A percentile compares a stretch with the other conserved stretches of the same genome.
phyloP scores from a whole-genome alignment of 2,113 vertebrate species.

The Semicossyphus pulcher region DNA sequence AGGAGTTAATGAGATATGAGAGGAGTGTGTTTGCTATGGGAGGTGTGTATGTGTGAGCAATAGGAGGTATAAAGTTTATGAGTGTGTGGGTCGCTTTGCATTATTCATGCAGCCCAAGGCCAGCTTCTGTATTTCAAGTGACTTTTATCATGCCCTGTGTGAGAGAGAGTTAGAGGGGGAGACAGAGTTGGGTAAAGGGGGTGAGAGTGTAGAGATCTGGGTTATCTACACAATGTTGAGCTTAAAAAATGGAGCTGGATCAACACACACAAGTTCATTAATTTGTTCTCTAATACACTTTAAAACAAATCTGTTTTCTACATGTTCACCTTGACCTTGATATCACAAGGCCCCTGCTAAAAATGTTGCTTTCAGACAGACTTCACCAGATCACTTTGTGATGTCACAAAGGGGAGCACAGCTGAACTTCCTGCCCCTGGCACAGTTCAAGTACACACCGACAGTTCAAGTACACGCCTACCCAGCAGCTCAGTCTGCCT shows the following conservation, averaged over 20 bases:
- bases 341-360: no score
- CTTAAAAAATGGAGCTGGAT: slow-evolving; percentile 28
- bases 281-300: slow-evolving; percentile 19
- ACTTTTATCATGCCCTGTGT: slow-evolving; percentile 55
- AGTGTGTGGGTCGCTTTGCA: slow-evolving; percentile 58
- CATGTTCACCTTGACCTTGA: no score
- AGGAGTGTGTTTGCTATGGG: slow-evolving; percentile 26
- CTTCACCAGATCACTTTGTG: no score
- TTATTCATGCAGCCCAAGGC: slow-evolving; percentile 74
- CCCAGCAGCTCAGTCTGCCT: no score
- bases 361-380: no score
- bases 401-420: no score
- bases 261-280: slow-evolving; percentile 35
- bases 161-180: not conserved
- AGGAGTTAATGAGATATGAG: slow-evolving; percentile 60
- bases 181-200: slow-evolving; percentile 1
- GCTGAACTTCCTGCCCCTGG: no score
- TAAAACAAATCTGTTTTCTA: no score
- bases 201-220: slow-evolving; percentile 3
- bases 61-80: slow-evolving; percentile 67
- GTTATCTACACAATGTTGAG: slow-evolving; percentile 34
- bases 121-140: slow-evolving; percentile 60
- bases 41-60: slow-evolving; percentile 49
- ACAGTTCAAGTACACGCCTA: no score
- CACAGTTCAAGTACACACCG: no score